Base-by-base conservation (phyloP, 2,888 invertebrate genomes). In the Parnassius mnemosyne region DNA sequence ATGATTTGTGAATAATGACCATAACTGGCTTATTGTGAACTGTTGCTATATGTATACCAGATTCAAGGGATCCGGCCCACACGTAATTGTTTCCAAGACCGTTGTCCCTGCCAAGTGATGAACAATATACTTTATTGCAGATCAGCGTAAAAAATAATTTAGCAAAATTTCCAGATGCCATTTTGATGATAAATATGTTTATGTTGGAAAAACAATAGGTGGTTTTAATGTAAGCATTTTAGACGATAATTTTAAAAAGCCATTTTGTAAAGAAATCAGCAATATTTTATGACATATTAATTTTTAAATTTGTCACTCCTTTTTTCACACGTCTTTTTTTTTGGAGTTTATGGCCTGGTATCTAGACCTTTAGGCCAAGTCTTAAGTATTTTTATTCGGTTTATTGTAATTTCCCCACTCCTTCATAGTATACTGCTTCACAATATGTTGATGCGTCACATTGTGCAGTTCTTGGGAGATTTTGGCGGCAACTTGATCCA, bases 1-100 rank as follows among this genome's bases (percentile, higher is more conserved):
- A 94, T 0, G 93, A 87, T 75, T 94, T 94, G 76, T 95, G 94
- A 44, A 95, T 93, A 2, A 95, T 85, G 1, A 95, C 78, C 93
- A 95, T 94, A 50, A 94, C 74, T 0, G 94, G 94, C 73, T 94
- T 94, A 57, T 81, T 78, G 65, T 89, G 89, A 66, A 83, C 75
- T 2, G 77, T 75, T 5, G 89, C 90, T 65, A 87, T 85, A 68
- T 82, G 81, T 34, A 89, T 60, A 12, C 89, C 92, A 0, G 88
- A 87, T 65, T 89, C 85, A 49, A 92, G 69, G 1, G 89, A 88
- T n/a, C 83, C 83, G 10, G 87, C 89, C 92, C 92, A 92, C 2
- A 88, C 77, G 65, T 89, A 91, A 51, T 75, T 76, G 67, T 79
- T 84, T 0, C 92, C 92, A 66, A 91, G 90, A 2, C 89, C 92